Conservation (phyloP, 2,113 vertebrate genomes). For the Indicator indicator region DNA sequence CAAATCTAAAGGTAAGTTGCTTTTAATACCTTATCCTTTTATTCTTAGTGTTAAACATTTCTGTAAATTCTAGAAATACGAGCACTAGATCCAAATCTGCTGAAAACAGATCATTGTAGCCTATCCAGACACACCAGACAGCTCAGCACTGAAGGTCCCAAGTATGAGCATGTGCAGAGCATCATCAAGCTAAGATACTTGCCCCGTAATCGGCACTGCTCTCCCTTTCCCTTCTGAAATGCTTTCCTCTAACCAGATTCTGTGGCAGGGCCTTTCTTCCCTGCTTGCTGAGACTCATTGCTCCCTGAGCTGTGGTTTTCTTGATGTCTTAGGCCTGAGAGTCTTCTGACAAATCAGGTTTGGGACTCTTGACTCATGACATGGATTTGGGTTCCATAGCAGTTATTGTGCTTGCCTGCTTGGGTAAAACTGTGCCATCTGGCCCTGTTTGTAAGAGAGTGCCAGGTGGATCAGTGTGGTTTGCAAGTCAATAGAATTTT, state of each 20-base stretch:
- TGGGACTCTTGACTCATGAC: background rate
- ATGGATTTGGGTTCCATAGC: background rate
- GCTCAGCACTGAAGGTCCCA: background rate
- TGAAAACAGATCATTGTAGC: background rate
- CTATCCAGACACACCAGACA: background rate
- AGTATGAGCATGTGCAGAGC: background rate
- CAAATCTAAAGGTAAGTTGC: constrained; percentile 91
- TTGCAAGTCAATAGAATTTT: background rate
- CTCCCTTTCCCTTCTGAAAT: background rate
- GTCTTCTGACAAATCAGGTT: background rate
- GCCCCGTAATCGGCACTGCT: background rate
- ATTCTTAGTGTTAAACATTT: background rate
- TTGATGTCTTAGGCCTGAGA: background rate
- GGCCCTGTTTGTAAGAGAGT: background rate
- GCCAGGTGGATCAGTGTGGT: background rate
- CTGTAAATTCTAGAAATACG: background rate
- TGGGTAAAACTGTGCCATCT: background rate
- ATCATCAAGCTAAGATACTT: background rate
- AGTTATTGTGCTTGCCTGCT: background rate
- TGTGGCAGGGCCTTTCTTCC: rapidly evolving
- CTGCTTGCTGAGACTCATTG: background rate
- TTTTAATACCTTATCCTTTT: background rate
- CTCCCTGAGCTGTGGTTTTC: background rate
- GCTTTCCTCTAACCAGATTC: background rate
- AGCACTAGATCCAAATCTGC: background rate